Evolutionary conservation across 2,888 invertebrate genomes (phyloP).

Genomic region (Quadriops clusia): DNA sequence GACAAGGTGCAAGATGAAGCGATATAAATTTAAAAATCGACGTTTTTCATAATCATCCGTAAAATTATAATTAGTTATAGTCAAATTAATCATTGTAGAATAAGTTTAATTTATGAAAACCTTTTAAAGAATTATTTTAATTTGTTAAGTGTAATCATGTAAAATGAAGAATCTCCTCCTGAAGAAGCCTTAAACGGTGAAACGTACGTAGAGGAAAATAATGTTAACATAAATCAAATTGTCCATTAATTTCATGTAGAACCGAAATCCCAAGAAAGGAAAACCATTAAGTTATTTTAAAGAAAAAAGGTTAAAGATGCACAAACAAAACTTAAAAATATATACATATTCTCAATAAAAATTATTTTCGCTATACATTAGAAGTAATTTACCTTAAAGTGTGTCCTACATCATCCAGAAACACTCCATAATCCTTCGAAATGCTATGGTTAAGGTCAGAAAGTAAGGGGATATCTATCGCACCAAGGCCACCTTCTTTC

Average conservation of each 20-base stretch:
- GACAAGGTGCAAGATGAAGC: conserved; percentile 3
- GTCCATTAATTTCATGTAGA: too few relatives aligned
- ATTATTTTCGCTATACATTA: conserved; percentile 1
- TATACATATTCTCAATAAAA: conserved; percentile 1
- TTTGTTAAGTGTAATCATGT: too few relatives aligned
- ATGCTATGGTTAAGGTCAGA: conserved; percentile 87
- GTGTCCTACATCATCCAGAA: conserved; percentile 82
- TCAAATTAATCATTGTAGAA: conserved; percentile 1
- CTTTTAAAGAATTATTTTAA: too few relatives aligned
- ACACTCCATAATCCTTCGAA: conserved; percentile 88
- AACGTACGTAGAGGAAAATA: too few relatives aligned
- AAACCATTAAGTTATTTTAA: too few relatives aligned
- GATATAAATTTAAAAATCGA: neutral
- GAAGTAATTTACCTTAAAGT: conserved; percentile 49
- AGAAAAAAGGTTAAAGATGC: neutral
- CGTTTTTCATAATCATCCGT: too few relatives aligned
- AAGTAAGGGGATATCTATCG: conserved; percentile 75
- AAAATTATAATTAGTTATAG: too few relatives aligned
- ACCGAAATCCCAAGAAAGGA: too few relatives aligned
- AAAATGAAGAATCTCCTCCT: too few relatives aligned
- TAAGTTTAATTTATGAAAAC: neutral
- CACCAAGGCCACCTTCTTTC: conserved; percentile 82
- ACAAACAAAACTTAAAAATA: conserved; percentile 4
- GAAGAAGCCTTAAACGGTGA: too few relatives aligned
- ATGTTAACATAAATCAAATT: too few relatives aligned